Percentiles rank a stretch among this genome's conserved stretches.
Evolutionary conservation across 2,113 vertebrate species (phyloP).

Genomic region (Otis tarda): DNA sequence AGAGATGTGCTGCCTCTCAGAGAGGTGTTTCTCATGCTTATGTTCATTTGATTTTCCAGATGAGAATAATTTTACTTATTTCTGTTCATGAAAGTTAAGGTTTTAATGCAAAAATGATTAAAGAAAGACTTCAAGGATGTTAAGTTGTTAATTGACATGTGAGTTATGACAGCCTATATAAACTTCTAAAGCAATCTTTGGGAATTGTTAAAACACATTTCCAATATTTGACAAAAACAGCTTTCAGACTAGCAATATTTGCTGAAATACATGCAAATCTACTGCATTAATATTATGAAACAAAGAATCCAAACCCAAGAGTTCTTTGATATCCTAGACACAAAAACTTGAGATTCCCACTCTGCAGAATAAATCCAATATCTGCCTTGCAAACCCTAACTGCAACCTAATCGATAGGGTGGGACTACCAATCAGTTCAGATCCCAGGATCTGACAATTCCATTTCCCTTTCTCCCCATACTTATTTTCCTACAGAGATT

Average conservation of each 20-base stretch:
- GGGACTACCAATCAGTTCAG: background rate
- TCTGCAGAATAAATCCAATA: background rate
- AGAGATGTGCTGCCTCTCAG: background rate
- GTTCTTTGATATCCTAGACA: background rate
- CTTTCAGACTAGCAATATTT: slow-evolving; percentile 54
- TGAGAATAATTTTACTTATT: slow-evolving; percentile 17
- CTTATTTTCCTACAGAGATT: background rate
- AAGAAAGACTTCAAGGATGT: slow-evolving; percentile 35
- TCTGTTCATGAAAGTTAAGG: background rate
- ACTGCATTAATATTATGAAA: slow-evolving; percentile 44
- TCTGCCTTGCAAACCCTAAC: background rate
- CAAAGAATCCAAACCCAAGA: slow-evolving; percentile 13
- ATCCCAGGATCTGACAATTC: background rate
- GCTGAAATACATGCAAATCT: slow-evolving; percentile 38
- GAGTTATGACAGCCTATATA: slow-evolving; percentile 51
- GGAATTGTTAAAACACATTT: slow-evolving; percentile 56
- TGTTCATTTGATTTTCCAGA: background rate
- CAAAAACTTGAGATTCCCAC: background rate
- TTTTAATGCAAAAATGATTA: background rate
- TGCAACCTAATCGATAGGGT: accelerated
- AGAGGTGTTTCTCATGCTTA: background rate
- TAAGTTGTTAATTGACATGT: slow-evolving; percentile 39
- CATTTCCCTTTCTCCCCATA: background rate
- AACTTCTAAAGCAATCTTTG: slow-evolving; percentile 47
- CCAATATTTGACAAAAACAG: slow-evolving; percentile 39